A percentile compares a stretch with the other conserved stretches of the same genome.
Conservation (phyloP, 2,797 vertebrate genomes). For the Pipistrellus kuhlii region DNA sequence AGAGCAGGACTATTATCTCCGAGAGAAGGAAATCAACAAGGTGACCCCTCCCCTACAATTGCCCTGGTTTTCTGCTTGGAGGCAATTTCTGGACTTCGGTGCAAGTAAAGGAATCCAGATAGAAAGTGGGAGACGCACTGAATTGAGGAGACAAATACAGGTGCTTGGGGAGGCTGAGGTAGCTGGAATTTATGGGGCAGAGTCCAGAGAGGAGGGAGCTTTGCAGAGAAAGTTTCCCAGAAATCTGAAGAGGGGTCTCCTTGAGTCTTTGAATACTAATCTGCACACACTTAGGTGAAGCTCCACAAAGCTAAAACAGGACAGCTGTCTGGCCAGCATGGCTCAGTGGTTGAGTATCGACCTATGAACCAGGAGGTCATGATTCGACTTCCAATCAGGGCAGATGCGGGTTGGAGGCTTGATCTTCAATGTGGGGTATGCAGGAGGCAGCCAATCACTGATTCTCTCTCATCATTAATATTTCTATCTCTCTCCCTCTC, state of each 20-base stretch:
- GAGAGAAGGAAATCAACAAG: neutral
- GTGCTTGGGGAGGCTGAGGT: neutral
- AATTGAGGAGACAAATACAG: neutral
- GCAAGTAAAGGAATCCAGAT: neutral
- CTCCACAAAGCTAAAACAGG: neutral
- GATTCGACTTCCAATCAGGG: too few relatives aligned
- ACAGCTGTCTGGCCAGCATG: neutral
- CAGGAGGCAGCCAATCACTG: too few relatives aligned
- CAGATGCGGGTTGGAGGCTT: too few relatives aligned
- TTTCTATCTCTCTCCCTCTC: too few relatives aligned
- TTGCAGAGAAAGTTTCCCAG: neutral
- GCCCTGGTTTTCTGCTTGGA: neutral
- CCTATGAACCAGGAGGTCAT: too few relatives aligned
- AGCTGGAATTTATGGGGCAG: neutral
- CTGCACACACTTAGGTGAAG: neutral
- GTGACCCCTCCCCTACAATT: too few relatives aligned
- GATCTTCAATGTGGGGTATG: too few relatives aligned
- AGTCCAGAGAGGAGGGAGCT: neutral
- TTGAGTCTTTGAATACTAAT: neutral
- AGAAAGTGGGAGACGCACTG: neutral
- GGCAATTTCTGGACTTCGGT: neutral
- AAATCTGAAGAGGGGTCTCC: neutral
- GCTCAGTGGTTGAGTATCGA: too few relatives aligned
- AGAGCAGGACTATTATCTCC: neutral
- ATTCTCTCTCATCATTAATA: too few relatives aligned